Evolutionary conservation across 92 coral and sea anemone species (phyloP).

Genomic region (Meandrina meandrites): DNA sequence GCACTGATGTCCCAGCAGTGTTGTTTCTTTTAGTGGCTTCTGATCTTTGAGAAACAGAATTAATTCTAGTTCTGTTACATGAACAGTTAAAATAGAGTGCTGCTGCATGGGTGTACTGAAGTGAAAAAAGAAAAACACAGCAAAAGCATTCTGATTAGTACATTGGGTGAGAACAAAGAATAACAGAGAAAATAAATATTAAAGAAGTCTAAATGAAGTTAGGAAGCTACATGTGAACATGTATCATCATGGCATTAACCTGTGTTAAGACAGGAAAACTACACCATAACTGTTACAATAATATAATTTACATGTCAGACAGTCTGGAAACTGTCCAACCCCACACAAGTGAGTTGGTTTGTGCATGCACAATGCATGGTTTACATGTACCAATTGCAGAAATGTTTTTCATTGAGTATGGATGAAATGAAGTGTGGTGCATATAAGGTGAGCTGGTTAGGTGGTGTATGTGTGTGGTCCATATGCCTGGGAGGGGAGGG

Average conservation of each 20-base stretch:
- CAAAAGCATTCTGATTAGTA: not conserved
- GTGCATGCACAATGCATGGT: no score
- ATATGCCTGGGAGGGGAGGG: no score
- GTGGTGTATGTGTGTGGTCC: no score
- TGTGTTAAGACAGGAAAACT: no score
- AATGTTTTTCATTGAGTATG: no score
- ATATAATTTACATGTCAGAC: no score
- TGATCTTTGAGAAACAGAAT: not conserved
- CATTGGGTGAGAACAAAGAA: not conserved
- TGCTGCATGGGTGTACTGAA: constrained; percentile 72
- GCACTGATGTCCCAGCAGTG: not conserved
- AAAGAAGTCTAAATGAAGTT: not conserved
- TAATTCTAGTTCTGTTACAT: constrained; percentile 28
- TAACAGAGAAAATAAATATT: not conserved
- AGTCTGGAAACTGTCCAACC: no score
- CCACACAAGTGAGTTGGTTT: no score
- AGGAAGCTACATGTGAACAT: not conserved
- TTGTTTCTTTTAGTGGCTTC: not conserved
- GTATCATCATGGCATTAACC: not conserved
- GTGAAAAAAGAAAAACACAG: not conserved
- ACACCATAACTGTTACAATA: no score
- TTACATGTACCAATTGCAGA: no score
- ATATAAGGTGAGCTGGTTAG: no score
- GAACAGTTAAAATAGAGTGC: constrained; percentile 77
- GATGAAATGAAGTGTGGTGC: no score